Conservation (phyloP, 2,888 invertebrate species). For the Cecidostiba fungosa region DNA sequence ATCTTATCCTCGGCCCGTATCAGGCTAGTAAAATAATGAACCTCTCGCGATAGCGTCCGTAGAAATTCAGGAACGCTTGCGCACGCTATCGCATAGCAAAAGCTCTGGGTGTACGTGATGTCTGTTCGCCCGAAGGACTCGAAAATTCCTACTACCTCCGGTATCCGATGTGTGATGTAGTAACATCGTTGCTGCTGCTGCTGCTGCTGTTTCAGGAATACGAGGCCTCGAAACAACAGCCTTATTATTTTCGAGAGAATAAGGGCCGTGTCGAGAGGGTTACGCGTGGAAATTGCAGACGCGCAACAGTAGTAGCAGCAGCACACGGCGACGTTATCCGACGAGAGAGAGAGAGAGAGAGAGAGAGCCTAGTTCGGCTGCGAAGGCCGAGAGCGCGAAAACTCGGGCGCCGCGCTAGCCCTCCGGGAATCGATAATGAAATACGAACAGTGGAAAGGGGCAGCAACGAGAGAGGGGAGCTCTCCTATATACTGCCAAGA, state of each 20-base stretch:
- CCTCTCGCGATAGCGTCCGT: background rate
- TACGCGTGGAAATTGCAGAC: constrained; percentile 1
- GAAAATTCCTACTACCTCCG: background rate
- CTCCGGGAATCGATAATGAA: constrained; percentile 50
- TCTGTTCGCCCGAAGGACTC: background rate
- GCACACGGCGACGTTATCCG: background rate
- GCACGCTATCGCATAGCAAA: constrained; percentile 2
- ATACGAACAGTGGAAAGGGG: constrained; percentile 25
- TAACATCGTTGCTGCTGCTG: background rate
- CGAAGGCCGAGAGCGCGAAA: constrained; percentile 51
- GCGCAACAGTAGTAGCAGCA: background rate
- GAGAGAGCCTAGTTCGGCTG: constrained; percentile 26
- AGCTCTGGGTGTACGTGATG: background rate
- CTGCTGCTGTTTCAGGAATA: background rate
- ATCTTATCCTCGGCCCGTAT: background rate
- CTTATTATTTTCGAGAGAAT: constrained; percentile 49
- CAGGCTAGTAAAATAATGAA: background rate
- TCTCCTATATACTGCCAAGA: constrained; percentile 17
- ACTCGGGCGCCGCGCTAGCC: constrained; percentile 32
- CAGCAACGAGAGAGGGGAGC: background rate
- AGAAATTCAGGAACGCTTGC: background rate
- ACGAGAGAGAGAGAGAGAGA: background rate
- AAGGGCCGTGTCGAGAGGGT: background rate
- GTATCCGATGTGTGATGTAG: background rate
- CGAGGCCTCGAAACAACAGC: constrained; percentile 19